phyloP scores from a whole-genome alignment of 2,888 invertebrate species.

The Ceriagrion tenellum region DNA sequence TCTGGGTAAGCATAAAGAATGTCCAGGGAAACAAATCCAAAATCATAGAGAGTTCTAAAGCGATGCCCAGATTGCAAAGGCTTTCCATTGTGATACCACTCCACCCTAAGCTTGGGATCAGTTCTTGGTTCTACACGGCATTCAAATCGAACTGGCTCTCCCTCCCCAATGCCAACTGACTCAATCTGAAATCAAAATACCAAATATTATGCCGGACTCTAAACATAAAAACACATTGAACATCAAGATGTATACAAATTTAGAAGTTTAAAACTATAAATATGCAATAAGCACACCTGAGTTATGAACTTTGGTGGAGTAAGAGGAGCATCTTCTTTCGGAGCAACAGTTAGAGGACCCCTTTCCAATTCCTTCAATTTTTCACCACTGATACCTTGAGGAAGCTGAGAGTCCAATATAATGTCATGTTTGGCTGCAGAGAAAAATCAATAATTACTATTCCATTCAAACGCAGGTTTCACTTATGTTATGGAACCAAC shows the following conservation, averaged over 20 bases:
- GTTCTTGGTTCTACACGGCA: slow-evolving; percentile 97
- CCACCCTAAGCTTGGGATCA: slow-evolving; percentile 93
- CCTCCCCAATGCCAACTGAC: slow-evolving; percentile 92
- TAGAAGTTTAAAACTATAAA: neutral
- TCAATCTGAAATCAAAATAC: slow-evolving; percentile 81
- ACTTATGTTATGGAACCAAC: neutral
- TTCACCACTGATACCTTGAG: slow-evolving; percentile 95
- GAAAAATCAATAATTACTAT: slow-evolving; percentile 51
- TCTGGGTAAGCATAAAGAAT: slow-evolving; percentile 95
- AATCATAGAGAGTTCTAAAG: slow-evolving; percentile 94
- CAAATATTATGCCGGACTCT: neutral
- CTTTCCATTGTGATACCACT: slow-evolving; percentile 97
- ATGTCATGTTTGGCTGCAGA: slow-evolving; percentile 82
- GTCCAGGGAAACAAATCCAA: slow-evolving; percentile 96
- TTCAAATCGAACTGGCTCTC: slow-evolving; percentile 96
- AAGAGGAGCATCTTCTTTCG: slow-evolving; percentile 81
- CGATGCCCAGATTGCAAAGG: slow-evolving; percentile 93
- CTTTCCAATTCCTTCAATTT: slow-evolving; percentile 93
- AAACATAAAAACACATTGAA: neutral
- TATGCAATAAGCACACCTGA: slow-evolving; percentile 76
- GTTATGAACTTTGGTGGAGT: slow-evolving; percentile 93
- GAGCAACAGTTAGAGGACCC: slow-evolving; percentile 86
- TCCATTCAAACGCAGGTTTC: neutral
- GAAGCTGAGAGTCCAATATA: slow-evolving; percentile 93
- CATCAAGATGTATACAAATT: neutral